phyloP scores from a whole-genome alignment of 2,797 vertebrate species.

The Staurois parvus region DNA sequence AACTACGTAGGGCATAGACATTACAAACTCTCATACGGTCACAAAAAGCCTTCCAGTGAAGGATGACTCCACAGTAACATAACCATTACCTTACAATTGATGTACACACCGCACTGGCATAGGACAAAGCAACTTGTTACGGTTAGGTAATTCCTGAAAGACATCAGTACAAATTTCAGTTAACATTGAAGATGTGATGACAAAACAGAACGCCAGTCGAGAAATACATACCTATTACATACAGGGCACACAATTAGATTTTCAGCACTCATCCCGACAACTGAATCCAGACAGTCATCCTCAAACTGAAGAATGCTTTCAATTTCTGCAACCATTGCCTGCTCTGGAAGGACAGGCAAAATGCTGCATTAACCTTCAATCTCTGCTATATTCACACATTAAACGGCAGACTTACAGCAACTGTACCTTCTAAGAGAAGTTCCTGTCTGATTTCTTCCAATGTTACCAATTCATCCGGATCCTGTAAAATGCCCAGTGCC shows the following conservation, averaged over 20 bases:
- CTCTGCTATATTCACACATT: not conserved
- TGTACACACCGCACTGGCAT: conserved; percentile 88
- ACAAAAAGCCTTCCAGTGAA: no score
- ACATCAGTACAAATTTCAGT: not conserved
- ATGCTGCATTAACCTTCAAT: not conserved
- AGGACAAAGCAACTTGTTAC: conserved; percentile 78
- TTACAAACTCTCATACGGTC: no score
- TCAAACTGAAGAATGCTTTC: conserved; percentile 85
- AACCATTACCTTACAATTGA: conserved; percentile 81
- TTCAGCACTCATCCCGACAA: conserved; percentile 80
- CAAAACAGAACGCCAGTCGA: not conserved
- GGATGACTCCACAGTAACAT: no score
- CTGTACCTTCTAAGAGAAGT: conserved; percentile 82
- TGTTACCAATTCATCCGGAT: conserved; percentile 79
- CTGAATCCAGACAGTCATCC: conserved; percentile 82
- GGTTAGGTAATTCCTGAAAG: conserved; percentile 83
- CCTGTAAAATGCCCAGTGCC: conserved; percentile 68
- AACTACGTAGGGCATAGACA: no score
- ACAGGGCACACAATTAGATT: conserved; percentile 86
- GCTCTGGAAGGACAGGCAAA: conserved; percentile 75
- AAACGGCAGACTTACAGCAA: not conserved
- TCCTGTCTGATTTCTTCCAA: conserved; percentile 93
- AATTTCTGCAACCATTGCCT: conserved; percentile 83
- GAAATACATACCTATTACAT: conserved; percentile 82
- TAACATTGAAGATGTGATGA: not conserved